These are phyloP conservation scores for Oncorhynchus masou DNA, from an alignment of 2,113 vertebrate genomes.

Conservation along the genomic window DNA sequence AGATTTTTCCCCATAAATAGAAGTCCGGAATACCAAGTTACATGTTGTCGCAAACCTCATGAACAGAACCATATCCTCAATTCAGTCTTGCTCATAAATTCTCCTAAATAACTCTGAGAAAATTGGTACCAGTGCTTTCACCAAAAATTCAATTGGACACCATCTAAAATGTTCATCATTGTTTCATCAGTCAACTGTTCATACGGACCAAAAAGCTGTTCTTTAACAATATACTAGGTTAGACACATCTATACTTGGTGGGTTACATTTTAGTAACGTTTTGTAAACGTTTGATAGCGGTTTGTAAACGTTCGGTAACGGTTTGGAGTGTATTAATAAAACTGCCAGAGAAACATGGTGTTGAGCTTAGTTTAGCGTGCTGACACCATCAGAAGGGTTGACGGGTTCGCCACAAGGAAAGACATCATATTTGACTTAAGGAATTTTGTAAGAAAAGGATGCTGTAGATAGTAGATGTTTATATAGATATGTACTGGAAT, in stretches of 20 bases:
- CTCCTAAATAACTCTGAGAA: background rate
- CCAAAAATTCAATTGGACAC: background rate
- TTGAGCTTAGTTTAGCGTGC: background rate
- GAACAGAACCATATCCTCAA: background rate
- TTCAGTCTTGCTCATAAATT: background rate
- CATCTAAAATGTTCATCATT: background rate
- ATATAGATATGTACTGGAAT: constrained; percentile 31
- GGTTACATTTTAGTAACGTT: too few species aligned
- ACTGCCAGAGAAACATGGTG: background rate
- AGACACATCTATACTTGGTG: too few species aligned
- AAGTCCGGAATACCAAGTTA: background rate
- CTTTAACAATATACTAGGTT: too few species aligned
- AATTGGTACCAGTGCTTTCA: background rate
- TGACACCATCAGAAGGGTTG: background rate
- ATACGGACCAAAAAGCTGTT: too few species aligned
- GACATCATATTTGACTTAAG: constrained; percentile 24
- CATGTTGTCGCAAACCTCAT: background rate
- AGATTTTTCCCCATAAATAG: constrained; percentile 31
- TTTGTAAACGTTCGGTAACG: too few species aligned
- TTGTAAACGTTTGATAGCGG: too few species aligned
- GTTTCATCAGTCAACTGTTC: too few species aligned
- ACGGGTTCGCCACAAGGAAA: background rate
- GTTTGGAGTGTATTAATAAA: background rate
- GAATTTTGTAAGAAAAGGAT: constrained; percentile 35
- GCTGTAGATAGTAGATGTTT: constrained; percentile 18